Evolutionary conservation across 2,797 vertebrate genomes (phyloP).

Genomic region (Pelodytes ibericus): DNA sequence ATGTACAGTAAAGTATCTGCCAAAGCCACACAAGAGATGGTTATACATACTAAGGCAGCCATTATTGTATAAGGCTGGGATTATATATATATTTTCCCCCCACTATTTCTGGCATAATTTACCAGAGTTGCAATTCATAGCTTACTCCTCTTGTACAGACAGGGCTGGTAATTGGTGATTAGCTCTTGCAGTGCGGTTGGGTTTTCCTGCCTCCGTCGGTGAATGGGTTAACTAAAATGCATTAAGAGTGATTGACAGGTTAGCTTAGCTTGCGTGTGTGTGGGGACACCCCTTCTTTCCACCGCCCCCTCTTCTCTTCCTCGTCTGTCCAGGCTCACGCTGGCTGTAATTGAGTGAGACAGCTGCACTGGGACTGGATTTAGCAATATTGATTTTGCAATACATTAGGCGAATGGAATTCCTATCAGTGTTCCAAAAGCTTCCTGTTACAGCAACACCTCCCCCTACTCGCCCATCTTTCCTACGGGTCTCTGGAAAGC

Average conservation of each 20-base stretch:
- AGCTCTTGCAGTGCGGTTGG: not conserved
- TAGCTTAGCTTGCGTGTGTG: slow-evolving; percentile 3
- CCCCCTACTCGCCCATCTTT: slow-evolving; percentile 42
- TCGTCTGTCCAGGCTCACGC: slow-evolving; percentile 44
- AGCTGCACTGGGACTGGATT: slow-evolving; percentile 31
- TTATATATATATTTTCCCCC: too few relatives aligned
- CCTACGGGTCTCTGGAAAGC: slow-evolving; percentile 13
- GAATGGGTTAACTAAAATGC: not conserved
- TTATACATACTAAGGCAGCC: not conserved
- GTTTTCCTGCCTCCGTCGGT: not conserved
- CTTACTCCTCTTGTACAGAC: too few relatives aligned
- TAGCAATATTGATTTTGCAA: not conserved
- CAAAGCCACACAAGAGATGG: not conserved
- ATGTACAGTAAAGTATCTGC: not conserved
- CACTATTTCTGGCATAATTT: too few relatives aligned
- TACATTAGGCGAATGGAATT: not conserved
- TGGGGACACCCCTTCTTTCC: slow-evolving; percentile 24
- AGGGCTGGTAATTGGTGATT: not conserved
- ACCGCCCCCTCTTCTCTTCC: slow-evolving; percentile 10
- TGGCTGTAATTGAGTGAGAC: slow-evolving; percentile 55
- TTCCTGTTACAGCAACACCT: slow-evolving; percentile 56
- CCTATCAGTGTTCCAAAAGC: slow-evolving; percentile 64
- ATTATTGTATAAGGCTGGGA: not conserved
- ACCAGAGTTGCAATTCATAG: too few relatives aligned
- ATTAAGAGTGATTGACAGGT: slow-evolving; percentile 27